Percentiles rank a stretch among this genome's conserved stretches.
These are phyloP conservation scores for Poeciliopsis occidentalis DNA, from an alignment of 2,113 vertebrate species.

Conservation along the genomic window DNA sequence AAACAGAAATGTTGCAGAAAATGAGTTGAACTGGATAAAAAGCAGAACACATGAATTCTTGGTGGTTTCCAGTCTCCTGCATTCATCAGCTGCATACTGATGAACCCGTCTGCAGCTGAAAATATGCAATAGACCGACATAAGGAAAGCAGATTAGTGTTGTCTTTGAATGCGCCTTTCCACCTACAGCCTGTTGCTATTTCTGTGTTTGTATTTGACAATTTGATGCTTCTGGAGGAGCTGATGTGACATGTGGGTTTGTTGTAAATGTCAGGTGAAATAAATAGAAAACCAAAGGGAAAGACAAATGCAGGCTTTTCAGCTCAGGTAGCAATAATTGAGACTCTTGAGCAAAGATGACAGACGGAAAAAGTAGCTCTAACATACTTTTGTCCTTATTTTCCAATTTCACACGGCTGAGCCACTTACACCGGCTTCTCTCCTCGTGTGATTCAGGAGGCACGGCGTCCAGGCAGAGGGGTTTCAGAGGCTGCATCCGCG, in stretches of 20 bases:
- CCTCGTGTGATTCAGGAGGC: conserved; percentile 79
- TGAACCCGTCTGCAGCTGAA: neutral
- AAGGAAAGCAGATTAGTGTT: conserved; percentile 16
- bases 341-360: neutral
- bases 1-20: no score
- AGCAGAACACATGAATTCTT: conserved; percentile 5
- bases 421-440: neutral
- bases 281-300: conserved; percentile 1
- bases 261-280: conserved; percentile 32
- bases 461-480: conserved; percentile 93
- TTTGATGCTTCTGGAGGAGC: conserved; percentile 17
- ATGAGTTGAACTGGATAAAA: neutral
- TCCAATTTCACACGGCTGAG: neutral
- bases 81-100: no score
- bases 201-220: conserved; percentile 51
- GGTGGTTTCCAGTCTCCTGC: conserved; percentile 4
- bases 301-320: conserved; percentile 12
- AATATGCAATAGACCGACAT: neutral
- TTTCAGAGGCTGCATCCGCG: conserved; percentile 92
- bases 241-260: conserved; percentile 20
- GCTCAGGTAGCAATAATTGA: conserved; percentile 4
- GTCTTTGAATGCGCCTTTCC: conserved; percentile 3
- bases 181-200: conserved; percentile 22
- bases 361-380: neutral
- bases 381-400: neutral